Percentiles rank a stretch among this genome's conserved stretches.
phyloP scores from a whole-genome alignment of 2,888 invertebrate genomes.

The Epistrophe eligans region DNA sequence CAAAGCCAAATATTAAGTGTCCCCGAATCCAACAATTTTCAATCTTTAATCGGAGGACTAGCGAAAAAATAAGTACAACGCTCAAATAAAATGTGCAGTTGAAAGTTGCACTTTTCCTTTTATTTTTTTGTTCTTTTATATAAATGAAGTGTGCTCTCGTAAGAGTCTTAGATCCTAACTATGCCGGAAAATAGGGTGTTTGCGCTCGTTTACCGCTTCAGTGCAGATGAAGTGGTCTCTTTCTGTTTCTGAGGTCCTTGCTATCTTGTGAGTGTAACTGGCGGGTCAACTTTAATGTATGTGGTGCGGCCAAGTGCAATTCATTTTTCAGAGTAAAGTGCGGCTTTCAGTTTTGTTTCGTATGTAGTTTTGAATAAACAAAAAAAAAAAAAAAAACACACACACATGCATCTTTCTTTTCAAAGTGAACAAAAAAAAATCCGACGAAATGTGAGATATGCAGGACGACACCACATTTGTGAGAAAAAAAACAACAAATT shows the following conservation, averaged over 20 bases:
- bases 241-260: slow-evolving; percentile 49
- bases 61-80: slow-evolving; percentile 23
- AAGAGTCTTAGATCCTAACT: neutral
- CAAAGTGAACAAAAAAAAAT: slow-evolving; percentile 1
- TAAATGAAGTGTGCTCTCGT: slow-evolving; percentile 43
- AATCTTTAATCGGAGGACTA: slow-evolving; percentile 45
- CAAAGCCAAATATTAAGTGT: slow-evolving; percentile 53
- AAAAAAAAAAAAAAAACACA: slow-evolving; percentile 47
- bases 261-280: slow-evolving; percentile 59
- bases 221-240: slow-evolving; percentile 44
- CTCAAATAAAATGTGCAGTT: slow-evolving; percentile 32
- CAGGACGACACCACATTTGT: slow-evolving; percentile 49
- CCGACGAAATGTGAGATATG: slow-evolving; percentile 33
- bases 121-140: neutral
- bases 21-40: slow-evolving; percentile 10
- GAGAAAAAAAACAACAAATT: neutral
- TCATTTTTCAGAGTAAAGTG: slow-evolving; percentile 61
- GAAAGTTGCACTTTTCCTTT: slow-evolving; percentile 49
- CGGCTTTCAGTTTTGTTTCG: slow-evolving; percentile 33
- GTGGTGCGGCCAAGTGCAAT: slow-evolving; percentile 63
- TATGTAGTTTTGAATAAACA: slow-evolving; percentile 49
- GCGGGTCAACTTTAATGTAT: slow-evolving; percentile 70
- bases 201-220: slow-evolving; percentile 54
- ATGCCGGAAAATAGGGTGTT: slow-evolving; percentile 28
- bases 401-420: slow-evolving; percentile 12